Conservation (phyloP, 2,797 vertebrate genomes). For the Enteromius thamalakanensis region DNA sequence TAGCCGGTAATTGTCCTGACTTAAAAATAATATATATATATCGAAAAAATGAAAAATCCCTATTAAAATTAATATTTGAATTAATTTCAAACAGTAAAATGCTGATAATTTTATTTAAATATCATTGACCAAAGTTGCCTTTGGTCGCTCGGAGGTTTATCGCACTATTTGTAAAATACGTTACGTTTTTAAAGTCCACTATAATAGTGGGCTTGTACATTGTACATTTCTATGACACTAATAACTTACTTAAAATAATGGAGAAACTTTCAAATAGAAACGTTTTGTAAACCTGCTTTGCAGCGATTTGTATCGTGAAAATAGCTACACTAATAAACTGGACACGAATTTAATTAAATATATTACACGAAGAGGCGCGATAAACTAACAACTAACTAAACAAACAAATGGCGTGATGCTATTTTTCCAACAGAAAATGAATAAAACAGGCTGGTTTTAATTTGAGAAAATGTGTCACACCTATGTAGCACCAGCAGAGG, state of each 20-base stretch:
- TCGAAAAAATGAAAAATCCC: background rate
- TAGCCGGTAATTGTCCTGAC: slow-evolving; percentile 1
- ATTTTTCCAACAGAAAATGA: background rate
- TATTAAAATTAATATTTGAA: background rate
- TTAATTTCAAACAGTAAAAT: background rate
- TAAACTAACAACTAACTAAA: no score
- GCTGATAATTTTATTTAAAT: background rate
- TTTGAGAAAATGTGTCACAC: background rate
- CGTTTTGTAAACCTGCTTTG: no score
- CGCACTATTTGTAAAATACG: background rate
- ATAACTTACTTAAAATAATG: no score
- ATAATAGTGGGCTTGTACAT: background rate
- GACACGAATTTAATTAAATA: no score
- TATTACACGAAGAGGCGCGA: no score
- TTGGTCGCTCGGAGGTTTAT: background rate
- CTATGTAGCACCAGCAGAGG: background rate
- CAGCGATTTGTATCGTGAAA: no score
- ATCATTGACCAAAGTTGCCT: background rate
- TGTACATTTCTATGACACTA: no score
- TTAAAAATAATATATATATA: no score
- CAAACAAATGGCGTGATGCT: no score
- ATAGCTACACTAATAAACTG: no score
- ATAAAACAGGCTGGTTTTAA: background rate
- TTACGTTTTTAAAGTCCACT: background rate
- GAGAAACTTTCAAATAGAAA: no score